phyloP scores from a whole-genome alignment of 1,140 invertebrate genomes.

The Heliconius eleuchia region DNA sequence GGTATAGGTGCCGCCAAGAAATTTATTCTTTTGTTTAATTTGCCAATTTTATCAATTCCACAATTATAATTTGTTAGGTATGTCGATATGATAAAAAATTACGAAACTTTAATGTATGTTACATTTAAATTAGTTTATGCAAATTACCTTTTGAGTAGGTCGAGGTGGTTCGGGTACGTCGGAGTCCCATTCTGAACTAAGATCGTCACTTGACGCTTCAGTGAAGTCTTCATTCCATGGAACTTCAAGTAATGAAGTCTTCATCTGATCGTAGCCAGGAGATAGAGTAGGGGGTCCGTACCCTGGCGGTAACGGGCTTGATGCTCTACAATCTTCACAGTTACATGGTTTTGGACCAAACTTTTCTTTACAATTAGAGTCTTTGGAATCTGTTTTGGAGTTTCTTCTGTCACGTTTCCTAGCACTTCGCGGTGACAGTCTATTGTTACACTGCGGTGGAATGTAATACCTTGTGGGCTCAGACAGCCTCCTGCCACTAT shows the following conservation, averaged over 20 bases:
- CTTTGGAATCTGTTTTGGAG: slow-evolving; percentile 57
- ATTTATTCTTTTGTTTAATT: background rate
- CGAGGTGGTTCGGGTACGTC: slow-evolving; percentile 84
- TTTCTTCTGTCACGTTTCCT: slow-evolving; percentile 66
- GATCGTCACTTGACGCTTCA: slow-evolving; percentile 92
- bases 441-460: slow-evolving; percentile 74
- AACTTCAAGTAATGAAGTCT: slow-evolving; percentile 87
- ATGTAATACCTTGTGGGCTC: slow-evolving; percentile 71
- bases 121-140: slow-evolving; percentile 29
- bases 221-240: slow-evolving; percentile 89
- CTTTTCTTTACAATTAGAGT: slow-evolving; percentile 53
- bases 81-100: slow-evolving; percentile 14
- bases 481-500: slow-evolving; percentile 61
- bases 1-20: background rate
- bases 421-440: slow-evolving; percentile 69
- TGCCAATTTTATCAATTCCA: background rate
- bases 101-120: slow-evolving; percentile 10
- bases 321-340: slow-evolving; percentile 71
- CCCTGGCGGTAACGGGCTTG: slow-evolving; percentile 72
- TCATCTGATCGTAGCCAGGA: slow-evolving; percentile 90
- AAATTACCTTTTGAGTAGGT: slow-evolving; percentile 67
- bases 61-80: background rate
- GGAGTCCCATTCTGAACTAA: slow-evolving; percentile 94
- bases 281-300: slow-evolving; percentile 74
- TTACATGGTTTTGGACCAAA: slow-evolving; percentile 74